Percentiles rank a stretch among this genome's conserved stretches.
These are phyloP conservation scores for Mormyrus lacerda DNA, from an alignment of 2,113 vertebrate species.

Conservation along the genomic window DNA sequence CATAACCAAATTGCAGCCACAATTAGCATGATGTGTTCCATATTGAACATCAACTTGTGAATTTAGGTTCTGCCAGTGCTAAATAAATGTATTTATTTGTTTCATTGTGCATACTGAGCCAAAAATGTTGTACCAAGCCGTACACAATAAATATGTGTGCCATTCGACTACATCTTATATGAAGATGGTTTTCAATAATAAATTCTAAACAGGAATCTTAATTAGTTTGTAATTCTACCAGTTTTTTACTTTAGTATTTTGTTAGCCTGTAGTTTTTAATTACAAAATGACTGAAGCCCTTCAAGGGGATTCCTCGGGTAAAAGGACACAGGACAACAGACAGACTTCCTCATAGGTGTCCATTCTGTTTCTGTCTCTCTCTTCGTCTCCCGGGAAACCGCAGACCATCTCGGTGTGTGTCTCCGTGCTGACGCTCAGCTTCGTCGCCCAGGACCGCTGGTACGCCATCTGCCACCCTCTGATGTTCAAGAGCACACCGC, in stretches of 20 bases:
- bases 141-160: not conserved
- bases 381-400: not conserved
- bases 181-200: not conserved
- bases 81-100: not conserved
- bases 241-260: not conserved
- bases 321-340: not conserved
- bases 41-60: not conserved
- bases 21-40: not conserved
- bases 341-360: not conserved
- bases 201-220: not conserved
- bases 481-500: conserved; percentile 96
- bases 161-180: not conserved
- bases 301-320: not conserved
- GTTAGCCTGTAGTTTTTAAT: not conserved
- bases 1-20: not conserved
- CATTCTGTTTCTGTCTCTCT: not conserved
- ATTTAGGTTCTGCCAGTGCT: not conserved
- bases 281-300: not conserved
- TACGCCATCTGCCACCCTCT: conserved; percentile 96
- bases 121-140: not conserved
- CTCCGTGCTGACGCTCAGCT: conserved; percentile 90
- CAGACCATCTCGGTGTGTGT: conserved; percentile 95
- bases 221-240: not conserved
- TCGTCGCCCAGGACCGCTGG: conserved; percentile 94
- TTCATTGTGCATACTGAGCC: not conserved